Percentiles rank a stretch among this genome's conserved stretches.
phyloP scores from a whole-genome alignment of 2,888 invertebrate genomes.

The Parnassius orleans region DNA sequence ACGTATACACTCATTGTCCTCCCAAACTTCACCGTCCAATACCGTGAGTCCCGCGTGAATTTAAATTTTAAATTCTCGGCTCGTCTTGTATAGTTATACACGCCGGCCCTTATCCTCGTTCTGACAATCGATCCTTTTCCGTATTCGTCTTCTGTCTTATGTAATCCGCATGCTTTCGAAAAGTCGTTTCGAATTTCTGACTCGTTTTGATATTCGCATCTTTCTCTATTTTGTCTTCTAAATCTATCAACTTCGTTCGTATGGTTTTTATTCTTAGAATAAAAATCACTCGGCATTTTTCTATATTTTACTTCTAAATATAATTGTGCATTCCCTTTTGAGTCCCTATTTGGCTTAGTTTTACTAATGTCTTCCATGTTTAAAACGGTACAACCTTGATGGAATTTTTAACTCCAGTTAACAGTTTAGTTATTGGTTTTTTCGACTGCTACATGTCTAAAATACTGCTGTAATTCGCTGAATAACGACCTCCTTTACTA shows the following conservation, averaged over 20 bases:
- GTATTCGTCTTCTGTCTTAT: conserved; percentile 61
- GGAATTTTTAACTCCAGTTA: conserved; percentile 12
- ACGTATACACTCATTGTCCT: conserved; percentile 65
- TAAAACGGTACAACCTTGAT: conserved; percentile 7
- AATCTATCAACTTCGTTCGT: conserved; percentile 71
- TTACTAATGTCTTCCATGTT: conserved; percentile 19
- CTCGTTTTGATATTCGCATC: conserved; percentile 49
- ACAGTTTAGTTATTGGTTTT: conserved; percentile 4
- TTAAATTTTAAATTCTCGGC: conserved; percentile 70
- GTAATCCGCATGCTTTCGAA: conserved; percentile 48
- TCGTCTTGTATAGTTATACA: conserved; percentile 59
- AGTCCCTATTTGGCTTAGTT: conserved; percentile 16
- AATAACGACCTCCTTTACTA: conserved; percentile 26
- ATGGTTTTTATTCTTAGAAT: conserved; percentile 68
- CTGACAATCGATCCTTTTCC: conserved; percentile 65
- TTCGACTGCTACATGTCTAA: conserved; percentile 28
- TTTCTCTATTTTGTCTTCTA: conserved; percentile 55
- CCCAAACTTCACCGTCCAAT: conserved; percentile 53
- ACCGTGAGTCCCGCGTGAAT: conserved; percentile 56
- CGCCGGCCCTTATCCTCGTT: conserved; percentile 58
- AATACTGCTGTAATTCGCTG: conserved; percentile 14
- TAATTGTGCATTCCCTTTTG: conserved; percentile 36
- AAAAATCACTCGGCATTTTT: conserved; percentile 51
- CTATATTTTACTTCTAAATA: conserved; percentile 45
- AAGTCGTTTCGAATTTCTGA: conserved; percentile 48